A percentile compares a stretch with the other conserved stretches of the same genome.
Evolutionary conservation across 37 sponge, comb jelly and placozoan genomes (phyloP).

Genomic region (Chondrosia reniformis): DNA sequence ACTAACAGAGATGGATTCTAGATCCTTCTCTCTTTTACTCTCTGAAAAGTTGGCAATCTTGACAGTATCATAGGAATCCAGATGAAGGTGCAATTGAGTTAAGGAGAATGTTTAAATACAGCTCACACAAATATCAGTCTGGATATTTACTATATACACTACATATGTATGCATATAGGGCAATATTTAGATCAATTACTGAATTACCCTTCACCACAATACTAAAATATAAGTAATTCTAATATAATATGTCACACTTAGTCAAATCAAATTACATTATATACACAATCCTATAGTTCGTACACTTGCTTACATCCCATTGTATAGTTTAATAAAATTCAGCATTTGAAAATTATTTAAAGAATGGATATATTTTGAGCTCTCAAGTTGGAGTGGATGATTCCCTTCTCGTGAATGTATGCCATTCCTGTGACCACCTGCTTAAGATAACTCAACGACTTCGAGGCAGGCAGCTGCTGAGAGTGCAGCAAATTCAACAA

Average conservation of each 20-base stretch:
- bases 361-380: slow-evolving; percentile 16
- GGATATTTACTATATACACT: not conserved
- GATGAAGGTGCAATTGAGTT: slow-evolving; percentile 30
- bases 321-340: too few species aligned
- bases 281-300: too few species aligned
- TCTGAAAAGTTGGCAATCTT: slow-evolving; percentile 57
- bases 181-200: not conserved
- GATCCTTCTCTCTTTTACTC: slow-evolving; percentile 8
- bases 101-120: slow-evolving; percentile 15
- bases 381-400: slow-evolving; percentile 6
- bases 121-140: not conserved
- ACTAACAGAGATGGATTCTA: not conserved
- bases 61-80: slow-evolving; percentile 33
- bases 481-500: not conserved
- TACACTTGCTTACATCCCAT: too few species aligned
- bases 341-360: too few species aligned
- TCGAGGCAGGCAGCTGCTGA: not conserved
- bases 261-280: too few species aligned
- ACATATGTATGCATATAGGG: not conserved
- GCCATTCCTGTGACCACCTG: not conserved
- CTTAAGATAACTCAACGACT: not conserved
- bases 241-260: too few species aligned
- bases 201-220: too few species aligned
- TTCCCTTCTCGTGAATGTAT: slow-evolving; percentile 1
- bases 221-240: too few species aligned